These are phyloP conservation scores for Synanthedon andrenaeformis DNA, from an alignment of 2,888 invertebrate genomes.

Conservation along the genomic window DNA sequence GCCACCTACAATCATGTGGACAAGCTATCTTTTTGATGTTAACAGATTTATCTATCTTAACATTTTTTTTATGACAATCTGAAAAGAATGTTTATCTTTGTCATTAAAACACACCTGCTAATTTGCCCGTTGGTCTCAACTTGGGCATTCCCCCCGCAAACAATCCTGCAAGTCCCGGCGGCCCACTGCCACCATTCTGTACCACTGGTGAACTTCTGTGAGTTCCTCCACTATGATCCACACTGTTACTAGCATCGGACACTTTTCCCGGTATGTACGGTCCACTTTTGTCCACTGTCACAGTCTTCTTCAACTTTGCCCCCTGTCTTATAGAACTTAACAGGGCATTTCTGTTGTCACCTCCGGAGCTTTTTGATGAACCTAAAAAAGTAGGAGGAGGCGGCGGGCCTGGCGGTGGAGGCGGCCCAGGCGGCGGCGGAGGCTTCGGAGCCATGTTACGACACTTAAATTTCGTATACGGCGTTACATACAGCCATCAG, in stretches of 20 bases:
- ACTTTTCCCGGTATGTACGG: slow-evolving; percentile 79
- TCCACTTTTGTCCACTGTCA: slow-evolving; percentile 91
- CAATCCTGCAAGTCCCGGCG: slow-evolving; percentile 74
- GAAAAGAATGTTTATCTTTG: too few species aligned
- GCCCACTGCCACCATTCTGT: slow-evolving; percentile 46
- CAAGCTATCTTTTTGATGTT: too few species aligned
- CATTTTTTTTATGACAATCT: too few species aligned
- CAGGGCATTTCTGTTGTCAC: slow-evolving; percentile 77
- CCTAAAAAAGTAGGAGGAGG: slow-evolving; percentile 64
- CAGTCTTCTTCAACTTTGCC: slow-evolving; percentile 83
- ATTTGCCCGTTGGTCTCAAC: slow-evolving; percentile 77
- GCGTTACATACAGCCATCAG: slow-evolving; percentile 30
- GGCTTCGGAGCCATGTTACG: slow-evolving; percentile 55
- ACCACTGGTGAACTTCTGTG: slow-evolving; percentile 26
- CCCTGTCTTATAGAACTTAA: slow-evolving; percentile 88
- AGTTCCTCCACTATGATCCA: slow-evolving; percentile 26
- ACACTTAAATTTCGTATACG: slow-evolving; percentile 13
- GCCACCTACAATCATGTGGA: too few species aligned
- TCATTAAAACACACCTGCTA: slow-evolving; percentile 31
- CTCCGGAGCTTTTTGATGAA: slow-evolving; percentile 51
- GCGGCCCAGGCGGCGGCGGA: slow-evolving; percentile 75
- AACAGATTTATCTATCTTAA: too few species aligned
- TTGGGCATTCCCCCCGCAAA: slow-evolving; percentile 89
- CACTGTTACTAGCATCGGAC: slow-evolving; percentile 42
- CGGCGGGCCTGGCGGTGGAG: slow-evolving; percentile 73